A percentile compares a stretch with the other conserved stretches of the same genome.
phyloP scores from a whole-genome alignment of 1,140 invertebrate species.

The Sinonovacula constricta region DNA sequence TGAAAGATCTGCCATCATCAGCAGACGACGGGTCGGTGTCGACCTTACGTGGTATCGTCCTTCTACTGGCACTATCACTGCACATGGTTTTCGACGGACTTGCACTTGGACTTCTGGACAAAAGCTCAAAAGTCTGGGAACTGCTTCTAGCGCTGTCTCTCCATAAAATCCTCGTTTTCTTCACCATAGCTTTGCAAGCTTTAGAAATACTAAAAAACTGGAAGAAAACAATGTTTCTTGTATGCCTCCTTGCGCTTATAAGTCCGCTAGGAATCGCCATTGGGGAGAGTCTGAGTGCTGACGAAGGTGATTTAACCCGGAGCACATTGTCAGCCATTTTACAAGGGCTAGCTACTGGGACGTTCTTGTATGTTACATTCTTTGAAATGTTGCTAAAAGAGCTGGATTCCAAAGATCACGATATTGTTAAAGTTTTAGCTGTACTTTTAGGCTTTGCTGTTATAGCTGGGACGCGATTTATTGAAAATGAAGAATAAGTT shows the following conservation, averaged over 20 bases:
- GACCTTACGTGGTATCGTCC: slow-evolving; percentile 65
- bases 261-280: slow-evolving; percentile 83
- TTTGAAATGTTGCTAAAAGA: slow-evolving; percentile 89
- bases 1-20: not conserved
- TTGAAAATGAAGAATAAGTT: slow-evolving; percentile 36
- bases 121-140: slow-evolving; percentile 83
- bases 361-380: slow-evolving; percentile 93
- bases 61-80: slow-evolving; percentile 68
- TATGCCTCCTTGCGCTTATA: slow-evolving; percentile 82
- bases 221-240: slow-evolving; percentile 66
- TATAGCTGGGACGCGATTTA: slow-evolving; percentile 52
- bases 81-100: slow-evolving; percentile 73
- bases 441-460: slow-evolving; percentile 51
- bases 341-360: slow-evolving; percentile 88
- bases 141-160: slow-evolving; percentile 82
- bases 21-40: not conserved
- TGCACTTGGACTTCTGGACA: slow-evolving; percentile 66
- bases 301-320: slow-evolving; percentile 52
- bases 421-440: slow-evolving; percentile 51
- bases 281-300: slow-evolving; percentile 80
- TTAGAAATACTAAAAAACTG: slow-evolving; percentile 81
- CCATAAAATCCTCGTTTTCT: slow-evolving; percentile 89
- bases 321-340: slow-evolving; percentile 79
- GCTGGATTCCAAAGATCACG: slow-evolving; percentile 55
- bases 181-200: slow-evolving; percentile 86